Evolutionary conservation across 2,888 invertebrate genomes (phyloP), one percentile per base, ranked within the genome.

Genomic region (Pollenia amentaria): DNA sequence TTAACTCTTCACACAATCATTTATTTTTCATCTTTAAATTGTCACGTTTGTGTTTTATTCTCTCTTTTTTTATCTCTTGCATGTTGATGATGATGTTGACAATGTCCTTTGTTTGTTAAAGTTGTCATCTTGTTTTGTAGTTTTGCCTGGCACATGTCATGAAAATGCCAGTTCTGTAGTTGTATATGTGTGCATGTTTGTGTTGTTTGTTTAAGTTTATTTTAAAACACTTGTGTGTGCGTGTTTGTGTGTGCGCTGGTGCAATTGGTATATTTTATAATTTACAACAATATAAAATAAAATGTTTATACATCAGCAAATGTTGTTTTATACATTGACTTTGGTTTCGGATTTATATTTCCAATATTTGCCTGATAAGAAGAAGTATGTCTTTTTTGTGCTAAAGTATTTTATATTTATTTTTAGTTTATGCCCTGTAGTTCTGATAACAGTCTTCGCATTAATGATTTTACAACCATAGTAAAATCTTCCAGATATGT

Each of bases 1-100:
- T 73, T 75, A 46, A 65, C 48, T 57, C 46, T 44, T 80, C 38
- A 53, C 48, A 44, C 46, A 60, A 84, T 78, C 78, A 78, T 78
- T 78, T 84, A 65, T 65, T 65, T 72, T 78, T 84, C 78, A 84
- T 84, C 65, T 84, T 84, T 73, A 65, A 73, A 78, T 72, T 78
- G 72, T 84, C 77, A 84, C 78, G 78, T 78, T 73, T 73, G 29
- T 51, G 42, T 67, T 60, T 69, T 40, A 46, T 46, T 44, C 18
- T 40, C 46, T 46, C 40, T 14, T 65, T 3, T 14, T 38, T 4
- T 29, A 29, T 29, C 10, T 14, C 16, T 10, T 10, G 14, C 6
- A 18, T 64, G 64, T 11, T 18, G 64, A 51, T 21, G 62, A 21
- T 62, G 79, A 60, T 62, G 51, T 14, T 60, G 42, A 51, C n/a